phyloP scores from a whole-genome alignment of 2,888 invertebrate species.

The Oscheius sp. region DNA sequence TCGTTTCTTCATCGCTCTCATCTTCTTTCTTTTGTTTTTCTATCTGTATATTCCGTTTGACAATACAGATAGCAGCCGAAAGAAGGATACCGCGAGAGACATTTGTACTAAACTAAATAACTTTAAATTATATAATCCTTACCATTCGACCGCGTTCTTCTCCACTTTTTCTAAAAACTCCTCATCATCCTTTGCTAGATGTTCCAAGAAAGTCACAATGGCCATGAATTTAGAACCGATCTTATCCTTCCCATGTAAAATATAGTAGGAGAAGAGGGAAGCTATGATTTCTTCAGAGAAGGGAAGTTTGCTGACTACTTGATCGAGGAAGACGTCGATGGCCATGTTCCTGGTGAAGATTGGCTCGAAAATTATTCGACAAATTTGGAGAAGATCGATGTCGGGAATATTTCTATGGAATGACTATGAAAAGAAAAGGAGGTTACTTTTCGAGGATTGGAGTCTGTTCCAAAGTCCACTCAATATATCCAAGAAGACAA shows the following conservation, averaged over 20 bases:
- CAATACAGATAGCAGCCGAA: conserved; percentile 9
- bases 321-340: conserved; percentile 11
- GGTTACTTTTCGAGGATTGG: conserved; percentile 7
- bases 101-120: not conserved
- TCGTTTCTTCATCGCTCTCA: not conserved
- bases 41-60: not conserved
- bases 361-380: conserved; percentile 20
- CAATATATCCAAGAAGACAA: not conserved
- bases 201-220: not conserved
- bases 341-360: conserved; percentile 7
- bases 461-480: conserved; percentile 10
- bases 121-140: not conserved
- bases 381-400: conserved; percentile 23
- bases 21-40: not conserved
- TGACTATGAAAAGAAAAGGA: not conserved
- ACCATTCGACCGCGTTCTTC: conserved; percentile 8
- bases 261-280: conserved; percentile 5
- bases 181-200: not conserved
- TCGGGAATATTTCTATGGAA: conserved; percentile 24
- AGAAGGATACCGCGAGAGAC: conserved; percentile 8
- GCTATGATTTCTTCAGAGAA: conserved; percentile 8
- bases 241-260: not conserved
- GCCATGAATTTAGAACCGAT: not conserved
- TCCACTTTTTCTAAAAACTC: not conserved
- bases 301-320: conserved; percentile 4